Conservation (phyloP, 2,888 invertebrate genomes). For the Aricia artaxerxes region DNA sequence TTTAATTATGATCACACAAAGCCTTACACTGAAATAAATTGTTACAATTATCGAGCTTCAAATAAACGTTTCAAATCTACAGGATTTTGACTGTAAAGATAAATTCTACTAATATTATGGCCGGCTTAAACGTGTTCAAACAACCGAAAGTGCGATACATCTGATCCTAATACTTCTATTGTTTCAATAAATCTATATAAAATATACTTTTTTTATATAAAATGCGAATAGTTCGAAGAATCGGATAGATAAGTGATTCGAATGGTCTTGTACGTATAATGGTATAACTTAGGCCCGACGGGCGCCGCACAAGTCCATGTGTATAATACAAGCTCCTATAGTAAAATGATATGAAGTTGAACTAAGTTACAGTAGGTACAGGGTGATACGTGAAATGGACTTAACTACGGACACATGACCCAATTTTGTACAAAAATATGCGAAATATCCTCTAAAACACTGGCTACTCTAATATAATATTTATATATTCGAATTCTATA, state of each 20-base stretch:
- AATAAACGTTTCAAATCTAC: slow-evolving; percentile 35
- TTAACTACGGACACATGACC: slow-evolving; percentile 54
- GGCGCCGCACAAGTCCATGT: slow-evolving; percentile 13
- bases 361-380: slow-evolving; percentile 52
- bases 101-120: slow-evolving; percentile 40
- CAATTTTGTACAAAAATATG: slow-evolving; percentile 69
- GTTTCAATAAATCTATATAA: slow-evolving; percentile 61
- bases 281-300: slow-evolving; percentile 32
- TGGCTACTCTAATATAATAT: slow-evolving; percentile 46
- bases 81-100: neutral
- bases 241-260: slow-evolving; percentile 50
- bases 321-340: slow-evolving; percentile 61
- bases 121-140: slow-evolving; percentile 41
- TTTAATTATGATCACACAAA: neutral
- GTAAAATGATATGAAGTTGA: slow-evolving; percentile 70
- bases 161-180: slow-evolving; percentile 41
- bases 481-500: slow-evolving; percentile 43
- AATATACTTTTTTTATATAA: slow-evolving; percentile 54
- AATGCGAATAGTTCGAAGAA: slow-evolving; percentile 44
- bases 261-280: slow-evolving; percentile 50
- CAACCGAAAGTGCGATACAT: slow-evolving; percentile 21
- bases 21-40: neutral
- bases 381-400: slow-evolving; percentile 54
- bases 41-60: slow-evolving; percentile 7
- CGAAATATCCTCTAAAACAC: slow-evolving; percentile 59